A percentile compares a stretch with the other conserved stretches of the same genome.
Evolutionary conservation across 2,888 invertebrate species (phyloP).

Genomic region (Morpho deidamia): DNA sequence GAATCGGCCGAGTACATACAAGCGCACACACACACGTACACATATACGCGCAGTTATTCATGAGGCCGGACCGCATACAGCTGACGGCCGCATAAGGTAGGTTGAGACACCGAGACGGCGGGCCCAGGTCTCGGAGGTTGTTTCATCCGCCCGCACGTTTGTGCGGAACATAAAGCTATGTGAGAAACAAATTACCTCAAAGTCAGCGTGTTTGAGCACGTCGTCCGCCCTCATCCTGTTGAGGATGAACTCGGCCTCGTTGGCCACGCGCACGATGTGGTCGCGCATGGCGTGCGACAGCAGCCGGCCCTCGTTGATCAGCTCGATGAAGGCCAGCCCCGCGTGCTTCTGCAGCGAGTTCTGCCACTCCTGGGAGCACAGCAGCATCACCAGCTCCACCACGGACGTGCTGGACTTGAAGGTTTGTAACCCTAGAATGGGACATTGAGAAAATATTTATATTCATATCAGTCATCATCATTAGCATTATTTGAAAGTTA

Average conservation of each 20-base stretch:
- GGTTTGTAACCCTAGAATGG: constrained; percentile 89
- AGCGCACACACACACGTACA: too few relatives aligned
- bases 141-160: too few relatives aligned
- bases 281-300: constrained; percentile 99
- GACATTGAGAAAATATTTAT: too few relatives aligned
- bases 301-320: constrained; percentile 98
- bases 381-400: constrained; percentile 98
- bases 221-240: constrained; percentile 99
- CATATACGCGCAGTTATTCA: too few relatives aligned
- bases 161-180: too few relatives aligned
- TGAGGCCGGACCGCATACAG: too few relatives aligned
- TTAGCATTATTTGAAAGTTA: too few relatives aligned
- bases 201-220: constrained; percentile 98
- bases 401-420: constrained; percentile 98
- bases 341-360: constrained; percentile 99
- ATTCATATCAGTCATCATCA: too few relatives aligned
- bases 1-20: too few relatives aligned
- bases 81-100: too few relatives aligned
- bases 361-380: constrained; percentile 99
- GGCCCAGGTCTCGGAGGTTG: too few relatives aligned
- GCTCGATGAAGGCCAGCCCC: constrained; percentile 98
- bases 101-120: too few relatives aligned
- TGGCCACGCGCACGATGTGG: constrained; percentile 99
- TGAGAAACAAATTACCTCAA: constrained; percentile 86
- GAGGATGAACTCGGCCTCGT: constrained; percentile 99